These are phyloP conservation scores for Opisthograptis luteolata DNA, from an alignment of 2,888 invertebrate species.

Conservation along the genomic window DNA sequence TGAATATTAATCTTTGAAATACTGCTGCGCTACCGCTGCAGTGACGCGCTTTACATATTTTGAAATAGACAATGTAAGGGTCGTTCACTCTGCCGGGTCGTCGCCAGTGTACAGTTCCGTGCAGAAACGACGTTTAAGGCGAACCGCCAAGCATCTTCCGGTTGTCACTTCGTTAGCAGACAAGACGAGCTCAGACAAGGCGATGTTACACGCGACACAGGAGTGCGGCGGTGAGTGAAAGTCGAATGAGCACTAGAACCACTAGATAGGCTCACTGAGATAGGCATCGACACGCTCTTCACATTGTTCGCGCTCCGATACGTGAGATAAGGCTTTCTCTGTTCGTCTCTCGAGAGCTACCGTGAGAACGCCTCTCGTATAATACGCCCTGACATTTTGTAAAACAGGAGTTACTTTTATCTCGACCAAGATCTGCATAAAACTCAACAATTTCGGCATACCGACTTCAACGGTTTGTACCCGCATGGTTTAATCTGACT, in stretches of 20 bases:
- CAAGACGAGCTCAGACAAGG: constrained; percentile 58
- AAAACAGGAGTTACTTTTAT: constrained; percentile 62
- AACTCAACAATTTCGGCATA: constrained; percentile 33
- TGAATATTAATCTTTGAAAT: constrained; percentile 69
- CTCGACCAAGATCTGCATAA: constrained; percentile 52
- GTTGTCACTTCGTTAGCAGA: constrained; percentile 58
- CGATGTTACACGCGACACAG: constrained; percentile 57
- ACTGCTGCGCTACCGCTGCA: constrained; percentile 47
- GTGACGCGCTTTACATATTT: constrained; percentile 60
- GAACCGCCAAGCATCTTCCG: constrained; percentile 39
- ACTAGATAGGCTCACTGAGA: constrained; percentile 69
- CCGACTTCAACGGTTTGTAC: constrained; percentile 18
- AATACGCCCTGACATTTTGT: constrained; percentile 63
- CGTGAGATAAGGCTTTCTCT: constrained; percentile 79
- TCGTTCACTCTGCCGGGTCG: constrained; percentile 44
- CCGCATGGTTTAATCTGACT: constrained; percentile 14
- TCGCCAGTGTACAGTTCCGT: constrained; percentile 28
- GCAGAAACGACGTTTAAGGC: constrained; percentile 37
- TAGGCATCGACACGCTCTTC: constrained; percentile 78
- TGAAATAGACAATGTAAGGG: constrained; percentile 53
- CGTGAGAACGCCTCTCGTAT: constrained; percentile 71
- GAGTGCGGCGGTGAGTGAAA: constrained; percentile 63
- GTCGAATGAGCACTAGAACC: constrained; percentile 68
- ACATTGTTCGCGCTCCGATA: constrained; percentile 79
- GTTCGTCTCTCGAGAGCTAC: constrained; percentile 71